These are phyloP conservation scores for Drosophila neocordata DNA, from an alignment of 1,140 invertebrate species.

Conservation along the genomic window DNA sequence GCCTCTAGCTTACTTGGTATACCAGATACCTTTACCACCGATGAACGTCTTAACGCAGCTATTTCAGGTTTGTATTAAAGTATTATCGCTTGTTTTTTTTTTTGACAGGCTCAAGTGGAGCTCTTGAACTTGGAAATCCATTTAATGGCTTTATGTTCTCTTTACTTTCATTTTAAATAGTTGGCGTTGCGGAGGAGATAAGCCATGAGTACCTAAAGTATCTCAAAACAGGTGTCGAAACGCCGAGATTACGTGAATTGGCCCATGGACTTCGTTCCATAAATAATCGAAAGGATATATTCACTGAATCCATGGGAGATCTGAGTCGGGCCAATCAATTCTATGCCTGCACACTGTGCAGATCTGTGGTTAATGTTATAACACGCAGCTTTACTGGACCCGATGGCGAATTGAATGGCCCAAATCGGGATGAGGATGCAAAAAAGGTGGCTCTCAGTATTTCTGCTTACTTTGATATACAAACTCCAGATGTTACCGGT, in stretches of 20 bases:
- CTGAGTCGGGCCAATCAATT: constrained; percentile 49
- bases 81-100: background rate
- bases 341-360: constrained; percentile 84
- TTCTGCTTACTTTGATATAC: constrained; percentile 68
- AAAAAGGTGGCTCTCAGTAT: constrained; percentile 80
- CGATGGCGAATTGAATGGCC: constrained; percentile 51
- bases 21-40: constrained; percentile 27
- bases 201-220: constrained; percentile 65
- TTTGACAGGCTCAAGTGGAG: constrained; percentile 40
- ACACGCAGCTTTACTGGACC: constrained; percentile 69
- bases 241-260: constrained; percentile 35
- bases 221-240: constrained; percentile 46
- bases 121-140: constrained; percentile 4
- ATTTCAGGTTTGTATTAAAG: constrained; percentile 44
- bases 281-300: constrained; percentile 57
- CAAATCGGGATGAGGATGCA: constrained; percentile 82
- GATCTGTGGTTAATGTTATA: constrained; percentile 81
- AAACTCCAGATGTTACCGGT: constrained; percentile 82
- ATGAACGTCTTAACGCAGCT: constrained; percentile 28
- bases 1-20: constrained; percentile 32
- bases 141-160: background rate
- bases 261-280: constrained; percentile 42
- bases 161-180: constrained; percentile 30
- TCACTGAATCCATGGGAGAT: constrained; percentile 54
- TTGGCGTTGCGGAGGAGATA: constrained; percentile 57